Base-by-base conservation (phyloP, 2,113 vertebrate species). In the Mobula hypostoma region DNA sequence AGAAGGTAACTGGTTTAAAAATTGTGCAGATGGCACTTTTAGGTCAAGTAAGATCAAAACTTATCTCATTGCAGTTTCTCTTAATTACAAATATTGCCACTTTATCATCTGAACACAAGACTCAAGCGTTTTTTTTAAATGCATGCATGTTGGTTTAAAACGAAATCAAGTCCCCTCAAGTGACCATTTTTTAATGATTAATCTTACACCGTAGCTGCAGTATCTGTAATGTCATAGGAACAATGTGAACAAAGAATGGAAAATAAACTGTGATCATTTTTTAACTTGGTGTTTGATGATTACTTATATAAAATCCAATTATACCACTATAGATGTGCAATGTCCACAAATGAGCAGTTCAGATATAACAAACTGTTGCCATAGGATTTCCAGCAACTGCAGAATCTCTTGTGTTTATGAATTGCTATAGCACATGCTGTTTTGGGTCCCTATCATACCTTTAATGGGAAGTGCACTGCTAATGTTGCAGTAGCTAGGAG, bases 191-290 rank as follows among this genome's bases (percentile, higher is more conserved):
- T 12, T 24, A 66, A 72, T 92, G 40, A 66, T 68, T 90, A 14
- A 66, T 68, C 17, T 88, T 66, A 90, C 40, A 56, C 19, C 40
- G 74, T 74, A 2, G 72, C 21, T 92, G 14, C 90, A 72, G 21
- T 92, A 27, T 92, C 90, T 63, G 4, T 66, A 14, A 66, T 32
- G 61, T 76, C 68, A 76, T 2, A 74, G 40, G 32, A 58, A 87
- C 80, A 83, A 17, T 83, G 66, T 36, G 90, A 92, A 92, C 66
- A 27, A 92, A 74, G 90, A 93, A 70, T 74, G 68, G 3, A 92
- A 93, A 74, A 21, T 70, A 93, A 93, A 21, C 61, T 66, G 82
- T 70, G 70, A 93, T 74, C 56, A 93, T 74, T 93, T 93, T 72
- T n/a, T 68, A 72, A 70, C n/a, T 72, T 92, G 40, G 15, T 56